Conservation (phyloP, 2,113 vertebrate species). For the Polypterus senegalus region DNA sequence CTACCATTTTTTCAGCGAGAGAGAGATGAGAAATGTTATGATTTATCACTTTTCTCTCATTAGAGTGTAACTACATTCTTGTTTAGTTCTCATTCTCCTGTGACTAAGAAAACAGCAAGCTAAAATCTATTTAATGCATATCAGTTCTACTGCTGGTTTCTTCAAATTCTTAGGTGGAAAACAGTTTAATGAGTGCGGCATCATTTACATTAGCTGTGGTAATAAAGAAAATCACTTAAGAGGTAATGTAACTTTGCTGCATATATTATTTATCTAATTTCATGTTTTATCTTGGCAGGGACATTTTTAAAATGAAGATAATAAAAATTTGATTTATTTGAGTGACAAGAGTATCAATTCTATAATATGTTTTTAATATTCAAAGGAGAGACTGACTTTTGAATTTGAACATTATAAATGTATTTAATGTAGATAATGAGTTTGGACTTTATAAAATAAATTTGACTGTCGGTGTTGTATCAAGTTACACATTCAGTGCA, state of each 20-base stretch:
- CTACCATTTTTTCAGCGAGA: slow-evolving; percentile 29
- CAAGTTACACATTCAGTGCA: no score
- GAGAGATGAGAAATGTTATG: slow-evolving; percentile 43
- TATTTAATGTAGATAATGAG: no score
- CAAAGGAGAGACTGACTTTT: no score
- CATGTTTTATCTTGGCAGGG: no score
- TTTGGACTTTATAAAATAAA: no score
- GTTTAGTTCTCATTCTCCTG: slow-evolving; percentile 59
- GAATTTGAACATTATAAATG: no score
- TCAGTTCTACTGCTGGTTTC: slow-evolving; percentile 9
- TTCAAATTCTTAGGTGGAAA: slow-evolving; percentile 13
- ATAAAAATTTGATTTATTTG: no score
- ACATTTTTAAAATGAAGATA: no score
- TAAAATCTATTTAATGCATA: slow-evolving; percentile 29
- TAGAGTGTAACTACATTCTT: slow-evolving; percentile 50
- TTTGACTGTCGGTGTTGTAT: no score
- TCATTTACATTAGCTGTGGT: slow-evolving; percentile 10
- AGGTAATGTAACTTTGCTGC: slow-evolving; percentile 3
- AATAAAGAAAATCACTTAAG: slow-evolving; percentile 11
- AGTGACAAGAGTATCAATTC: no score
- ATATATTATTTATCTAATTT: no score
- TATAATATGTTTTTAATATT: no score
- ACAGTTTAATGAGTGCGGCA: slow-evolving; percentile 11
- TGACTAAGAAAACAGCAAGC: slow-evolving; percentile 44
- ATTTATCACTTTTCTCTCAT: slow-evolving; percentile 50